Conservation (phyloP, 2,888 invertebrate genomes). For the Euproctis similis region DNA sequence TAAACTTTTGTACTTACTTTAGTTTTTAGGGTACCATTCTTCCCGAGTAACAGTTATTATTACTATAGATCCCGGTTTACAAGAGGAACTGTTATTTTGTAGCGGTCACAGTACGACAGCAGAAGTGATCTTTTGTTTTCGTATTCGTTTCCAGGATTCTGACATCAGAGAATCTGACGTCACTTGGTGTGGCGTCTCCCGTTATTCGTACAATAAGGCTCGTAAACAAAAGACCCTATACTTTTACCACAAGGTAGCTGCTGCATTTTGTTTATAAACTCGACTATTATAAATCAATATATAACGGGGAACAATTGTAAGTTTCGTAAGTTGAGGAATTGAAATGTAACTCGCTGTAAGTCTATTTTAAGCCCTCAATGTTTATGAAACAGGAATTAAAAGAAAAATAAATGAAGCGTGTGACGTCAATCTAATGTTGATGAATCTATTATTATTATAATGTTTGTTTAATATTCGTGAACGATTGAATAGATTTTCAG, state of each 20-base stretch:
- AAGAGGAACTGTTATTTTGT: slow-evolving; percentile 63
- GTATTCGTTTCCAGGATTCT: slow-evolving; percentile 38
- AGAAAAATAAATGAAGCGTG: too few relatives aligned
- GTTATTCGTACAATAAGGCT: slow-evolving; percentile 56
- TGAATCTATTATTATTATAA: too few relatives aligned
- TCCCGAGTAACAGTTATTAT: slow-evolving; percentile 49
- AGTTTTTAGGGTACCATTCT: slow-evolving; percentile 53
- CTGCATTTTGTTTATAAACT: slow-evolving; percentile 31
- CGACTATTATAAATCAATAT: slow-evolving; percentile 51
- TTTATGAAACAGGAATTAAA: too few relatives aligned
- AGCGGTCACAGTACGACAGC: slow-evolving; percentile 51
- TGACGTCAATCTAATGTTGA: too few relatives aligned
- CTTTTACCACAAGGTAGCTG: slow-evolving; percentile 63
- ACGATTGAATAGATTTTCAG: too few relatives aligned
- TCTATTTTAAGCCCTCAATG: too few relatives aligned
- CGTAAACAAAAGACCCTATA: slow-evolving; percentile 47
- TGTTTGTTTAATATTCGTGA: too few relatives aligned
- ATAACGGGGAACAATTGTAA: too few relatives aligned
- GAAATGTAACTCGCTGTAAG: too few relatives aligned
- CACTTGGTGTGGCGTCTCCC: slow-evolving; percentile 40
- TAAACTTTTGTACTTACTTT: slow-evolving; percentile 52
- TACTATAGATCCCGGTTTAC: slow-evolving; percentile 67
- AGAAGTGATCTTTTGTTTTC: slow-evolving; percentile 67
- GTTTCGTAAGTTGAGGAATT: too few relatives aligned
- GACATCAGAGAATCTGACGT: slow-evolving; percentile 61